These are phyloP conservation scores for Drosophila paranaensis DNA, from an alignment of 2,888 invertebrate species.

Conservation along the genomic window DNA sequence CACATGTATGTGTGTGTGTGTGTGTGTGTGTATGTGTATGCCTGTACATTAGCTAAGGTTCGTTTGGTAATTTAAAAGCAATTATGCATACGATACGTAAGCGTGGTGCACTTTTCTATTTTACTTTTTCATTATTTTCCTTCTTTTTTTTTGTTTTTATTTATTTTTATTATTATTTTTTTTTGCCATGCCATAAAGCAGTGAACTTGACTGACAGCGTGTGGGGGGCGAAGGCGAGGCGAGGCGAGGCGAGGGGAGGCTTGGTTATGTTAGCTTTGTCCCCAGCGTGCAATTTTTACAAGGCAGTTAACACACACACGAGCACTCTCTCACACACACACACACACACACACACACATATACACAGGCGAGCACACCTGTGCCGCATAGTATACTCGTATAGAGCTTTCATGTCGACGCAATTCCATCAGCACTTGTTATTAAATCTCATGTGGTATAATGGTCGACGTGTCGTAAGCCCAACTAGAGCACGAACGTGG, in stretches of 20 bases:
- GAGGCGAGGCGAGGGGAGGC: neutral
- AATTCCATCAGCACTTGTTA: constrained; percentile 72
- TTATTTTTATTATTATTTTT: neutral
- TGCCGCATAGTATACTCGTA: neutral
- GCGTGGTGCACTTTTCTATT: constrained; percentile 25
- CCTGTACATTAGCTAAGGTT: constrained; percentile 17
- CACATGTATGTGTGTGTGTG: constrained; percentile 1
- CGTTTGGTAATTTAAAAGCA: constrained; percentile 64
- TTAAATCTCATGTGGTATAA: constrained; percentile 64
- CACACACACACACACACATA: neutral
- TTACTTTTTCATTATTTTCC: constrained; percentile 5
- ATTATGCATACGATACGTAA: constrained; percentile 61
- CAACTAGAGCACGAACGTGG: constrained; percentile 49
- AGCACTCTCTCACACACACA: too few relatives aligned
- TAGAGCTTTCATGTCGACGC: constrained; percentile 46
- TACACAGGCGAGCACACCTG: neutral
- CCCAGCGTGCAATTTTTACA: constrained; percentile 46
- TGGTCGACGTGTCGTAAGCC: constrained; percentile 16
- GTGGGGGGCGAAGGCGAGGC: neutral
- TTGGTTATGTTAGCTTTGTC: constrained; percentile 33
- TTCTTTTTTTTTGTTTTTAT: neutral
- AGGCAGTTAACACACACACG: constrained; percentile 8
- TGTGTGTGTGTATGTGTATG: constrained; percentile 9
- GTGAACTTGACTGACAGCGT: constrained; percentile 8
- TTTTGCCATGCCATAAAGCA: constrained; percentile 14